Conservation (phyloP, 2,888 invertebrate species). For the Pyrrhia umbra region DNA sequence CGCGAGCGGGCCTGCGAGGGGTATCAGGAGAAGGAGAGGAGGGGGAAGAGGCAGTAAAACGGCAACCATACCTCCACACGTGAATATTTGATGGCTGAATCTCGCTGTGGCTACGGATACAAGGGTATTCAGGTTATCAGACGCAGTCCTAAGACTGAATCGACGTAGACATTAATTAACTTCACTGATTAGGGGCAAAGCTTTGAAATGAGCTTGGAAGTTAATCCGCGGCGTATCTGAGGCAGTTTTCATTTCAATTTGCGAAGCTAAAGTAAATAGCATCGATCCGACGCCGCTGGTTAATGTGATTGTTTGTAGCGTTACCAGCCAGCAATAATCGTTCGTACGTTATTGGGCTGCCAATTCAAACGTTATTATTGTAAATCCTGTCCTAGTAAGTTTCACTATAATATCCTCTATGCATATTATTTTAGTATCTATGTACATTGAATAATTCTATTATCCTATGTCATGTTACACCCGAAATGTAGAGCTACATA, state of each 20-base stretch:
- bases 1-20: slow-evolving; percentile 66
- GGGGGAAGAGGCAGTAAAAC: slow-evolving; percentile 81
- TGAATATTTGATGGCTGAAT: slow-evolving; percentile 89
- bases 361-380: background rate
- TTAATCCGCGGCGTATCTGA: slow-evolving; percentile 56
- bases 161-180: slow-evolving; percentile 70
- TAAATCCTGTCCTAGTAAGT: background rate
- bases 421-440: background rate
- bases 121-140: slow-evolving; percentile 73
- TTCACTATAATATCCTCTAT: background rate
- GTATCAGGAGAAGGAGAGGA: slow-evolving; percentile 59
- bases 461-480: background rate
- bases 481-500: slow-evolving; percentile 21
- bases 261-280: slow-evolving; percentile 35
- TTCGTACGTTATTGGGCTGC: slow-evolving; percentile 1
- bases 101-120: slow-evolving; percentile 82
- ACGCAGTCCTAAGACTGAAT: slow-evolving; percentile 63
- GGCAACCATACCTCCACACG: slow-evolving; percentile 86
- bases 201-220: slow-evolving; percentile 62
- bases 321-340: slow-evolving; percentile 18
- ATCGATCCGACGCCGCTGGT: slow-evolving; percentile 10
- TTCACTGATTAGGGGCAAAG: slow-evolving; percentile 66
- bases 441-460: background rate
- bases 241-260: slow-evolving; percentile 65
- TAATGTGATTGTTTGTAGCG: slow-evolving; percentile 30